phyloP scores from a whole-genome alignment of 2,888 invertebrate species.

The Lagria hirta region DNA sequence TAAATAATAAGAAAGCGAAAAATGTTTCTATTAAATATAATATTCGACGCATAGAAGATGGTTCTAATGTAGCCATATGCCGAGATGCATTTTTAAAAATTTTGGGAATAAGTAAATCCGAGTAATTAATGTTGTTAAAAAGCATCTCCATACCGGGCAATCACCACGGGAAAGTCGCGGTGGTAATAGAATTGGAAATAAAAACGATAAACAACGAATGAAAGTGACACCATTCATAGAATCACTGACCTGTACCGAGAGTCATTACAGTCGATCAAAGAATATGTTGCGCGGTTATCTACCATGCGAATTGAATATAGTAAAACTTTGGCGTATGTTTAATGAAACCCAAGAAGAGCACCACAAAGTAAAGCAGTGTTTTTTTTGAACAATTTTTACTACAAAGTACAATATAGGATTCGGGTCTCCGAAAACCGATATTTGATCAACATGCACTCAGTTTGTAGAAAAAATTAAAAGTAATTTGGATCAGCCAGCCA shows the following conservation, averaged over 20 bases:
- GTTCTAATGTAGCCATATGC: neutral
- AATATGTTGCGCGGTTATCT: neutral
- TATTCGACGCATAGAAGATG: neutral
- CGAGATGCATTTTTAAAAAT: neutral
- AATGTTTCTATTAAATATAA: too few species aligned
- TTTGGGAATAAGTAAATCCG: neutral
- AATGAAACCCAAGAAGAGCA: neutral
- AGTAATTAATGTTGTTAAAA: neutral
- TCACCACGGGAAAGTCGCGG: neutral
- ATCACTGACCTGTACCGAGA: neutral
- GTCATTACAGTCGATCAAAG: neutral
- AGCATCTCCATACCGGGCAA: neutral
- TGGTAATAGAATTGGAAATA: neutral
- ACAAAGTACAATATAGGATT: neutral
- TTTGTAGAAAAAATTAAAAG: neutral
- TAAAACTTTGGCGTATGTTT: neutral
- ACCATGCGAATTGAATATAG: too few species aligned
- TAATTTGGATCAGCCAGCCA: neutral
- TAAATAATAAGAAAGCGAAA: too few species aligned
- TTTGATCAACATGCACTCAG: neutral
- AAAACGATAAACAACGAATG: neutral
- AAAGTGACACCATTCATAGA: neutral
- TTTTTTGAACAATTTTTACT: neutral
- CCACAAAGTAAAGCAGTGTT: neutral
- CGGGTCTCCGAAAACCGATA: neutral